Base-by-base conservation (phyloP, 2,113 vertebrate species). In the Calidris pugnax region DNA sequence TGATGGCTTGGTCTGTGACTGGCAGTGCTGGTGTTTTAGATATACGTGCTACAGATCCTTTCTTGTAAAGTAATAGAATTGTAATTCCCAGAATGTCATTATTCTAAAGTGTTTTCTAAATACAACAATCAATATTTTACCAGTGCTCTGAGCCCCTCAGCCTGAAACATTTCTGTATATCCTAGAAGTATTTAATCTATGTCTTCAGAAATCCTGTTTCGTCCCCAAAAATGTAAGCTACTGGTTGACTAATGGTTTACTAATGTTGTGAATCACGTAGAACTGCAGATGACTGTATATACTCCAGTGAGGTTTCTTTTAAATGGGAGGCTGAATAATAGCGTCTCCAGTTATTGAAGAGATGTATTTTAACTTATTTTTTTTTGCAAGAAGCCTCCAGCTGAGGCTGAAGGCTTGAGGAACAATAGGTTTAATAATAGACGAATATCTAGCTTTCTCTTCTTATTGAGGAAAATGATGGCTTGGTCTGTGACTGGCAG, bases 401-500 rank as follows among this genome's bases (percentile, higher is more conserved):
- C 71, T 84, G 85, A 79, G 67, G 63, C 50, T 85, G 84, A 91
- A 85, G 87, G 53, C 77, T 92, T 73, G 75, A 67, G 78, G 87
- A 95, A 81, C 47, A 94, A 73, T 74, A 53, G 51, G n/a, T 73
- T 89, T 91, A 87, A 74, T 95, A 92, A 95, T 11, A 87, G 50
- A 73, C 3, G 1, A 89, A 51, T 63, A 82, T 41, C 78, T 72
- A 75, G 66, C 30, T 12, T 82, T 84, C 62, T 75, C 17, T 81
- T 37, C 39, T 94, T 55, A 45, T 27, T 45, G 73, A 26, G 68
- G 74, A 27, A 84, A 21, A 35, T 20, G 55, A 32, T 67, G 86
- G 48, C 39, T 39, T 56, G 63, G 33, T 45, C 60, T 69, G 69
- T 90, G 89, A 45, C 24, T 75, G 94, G 67, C 63, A 87, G 47